phyloP scores from a whole-genome alignment of 2,888 invertebrate species.

The Nephrotoma flavescens region DNA sequence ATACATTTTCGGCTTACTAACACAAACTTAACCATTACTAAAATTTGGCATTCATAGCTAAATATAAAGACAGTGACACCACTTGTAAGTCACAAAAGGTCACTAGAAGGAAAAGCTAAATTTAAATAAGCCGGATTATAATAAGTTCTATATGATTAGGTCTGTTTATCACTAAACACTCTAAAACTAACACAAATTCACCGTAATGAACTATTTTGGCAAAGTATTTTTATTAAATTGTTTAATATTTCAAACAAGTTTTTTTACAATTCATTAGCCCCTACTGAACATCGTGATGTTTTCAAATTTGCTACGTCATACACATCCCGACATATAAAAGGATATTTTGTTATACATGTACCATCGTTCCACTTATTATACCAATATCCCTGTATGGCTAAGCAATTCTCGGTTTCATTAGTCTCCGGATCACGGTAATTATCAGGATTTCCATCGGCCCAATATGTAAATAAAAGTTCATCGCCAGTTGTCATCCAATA shows the following conservation, averaged over 20 bases:
- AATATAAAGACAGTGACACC: no score
- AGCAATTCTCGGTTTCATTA: neutral
- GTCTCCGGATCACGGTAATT: neutral
- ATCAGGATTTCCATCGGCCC: neutral
- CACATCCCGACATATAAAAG: neutral
- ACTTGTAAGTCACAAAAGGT: no score
- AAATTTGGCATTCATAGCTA: no score
- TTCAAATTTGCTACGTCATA: neutral
- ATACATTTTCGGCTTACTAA: no score
- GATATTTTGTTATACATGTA: neutral
- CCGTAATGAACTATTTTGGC: no score
- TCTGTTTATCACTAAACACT: no score
- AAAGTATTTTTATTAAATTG: no score
- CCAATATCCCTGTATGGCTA: neutral
- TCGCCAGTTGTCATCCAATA: neutral
- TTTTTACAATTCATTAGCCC: neutral
- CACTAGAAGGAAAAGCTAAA: no score
- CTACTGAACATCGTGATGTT: neutral
- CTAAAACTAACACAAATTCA: no score
- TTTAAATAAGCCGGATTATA: no score
- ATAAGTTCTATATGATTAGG: no score
- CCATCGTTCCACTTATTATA: neutral
- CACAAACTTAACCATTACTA: no score
- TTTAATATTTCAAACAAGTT: neutral
- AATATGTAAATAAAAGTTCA: neutral